Percentiles rank a stretch among this genome's conserved stretches.
Evolutionary conservation across 2,797 vertebrate genomes (phyloP).

Genomic region (Pangasius mekongensis): DNA sequence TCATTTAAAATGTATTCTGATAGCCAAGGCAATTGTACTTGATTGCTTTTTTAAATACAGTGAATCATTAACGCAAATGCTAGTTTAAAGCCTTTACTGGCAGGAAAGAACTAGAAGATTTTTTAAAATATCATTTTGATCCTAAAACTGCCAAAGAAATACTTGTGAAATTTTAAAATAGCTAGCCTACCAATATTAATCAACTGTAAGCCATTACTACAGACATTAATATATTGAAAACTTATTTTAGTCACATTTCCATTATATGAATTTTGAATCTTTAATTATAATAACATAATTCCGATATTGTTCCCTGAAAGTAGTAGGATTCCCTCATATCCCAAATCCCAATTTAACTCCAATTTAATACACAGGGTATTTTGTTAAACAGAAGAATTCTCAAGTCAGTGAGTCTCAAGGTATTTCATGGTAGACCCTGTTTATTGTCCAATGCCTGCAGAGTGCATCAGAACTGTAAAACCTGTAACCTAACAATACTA

Average conservation of each 20-base stretch:
- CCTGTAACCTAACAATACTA: conserved; percentile 1
- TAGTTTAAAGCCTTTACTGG: not conserved
- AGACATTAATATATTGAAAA: not conserved
- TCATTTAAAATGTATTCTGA: not conserved
- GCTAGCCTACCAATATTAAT: not conserved
- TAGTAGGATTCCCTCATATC: not conserved
- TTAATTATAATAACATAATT: not conserved
- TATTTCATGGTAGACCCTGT: no score
- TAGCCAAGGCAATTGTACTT: no score
- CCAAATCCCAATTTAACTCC: not conserved
- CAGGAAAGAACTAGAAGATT: not conserved
- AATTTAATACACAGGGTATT: not conserved
- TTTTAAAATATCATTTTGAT: not conserved
- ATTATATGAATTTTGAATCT: not conserved
- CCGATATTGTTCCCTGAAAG: not conserved
- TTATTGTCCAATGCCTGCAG: not conserved
- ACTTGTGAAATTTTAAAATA: not conserved
- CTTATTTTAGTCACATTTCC: not conserved
- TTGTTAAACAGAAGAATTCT: not conserved
- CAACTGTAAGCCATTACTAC: not conserved
- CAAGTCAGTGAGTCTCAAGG: not conserved
- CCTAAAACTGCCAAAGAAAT: not conserved
- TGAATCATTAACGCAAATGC: not conserved
- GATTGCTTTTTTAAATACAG: not conserved
- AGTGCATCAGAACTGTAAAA: not conserved